A percentile compares a stretch with the other conserved stretches of the same genome.
Evolutionary conservation across 2,888 invertebrate species (phyloP).

Genomic region (Acleris holmiana): DNA sequence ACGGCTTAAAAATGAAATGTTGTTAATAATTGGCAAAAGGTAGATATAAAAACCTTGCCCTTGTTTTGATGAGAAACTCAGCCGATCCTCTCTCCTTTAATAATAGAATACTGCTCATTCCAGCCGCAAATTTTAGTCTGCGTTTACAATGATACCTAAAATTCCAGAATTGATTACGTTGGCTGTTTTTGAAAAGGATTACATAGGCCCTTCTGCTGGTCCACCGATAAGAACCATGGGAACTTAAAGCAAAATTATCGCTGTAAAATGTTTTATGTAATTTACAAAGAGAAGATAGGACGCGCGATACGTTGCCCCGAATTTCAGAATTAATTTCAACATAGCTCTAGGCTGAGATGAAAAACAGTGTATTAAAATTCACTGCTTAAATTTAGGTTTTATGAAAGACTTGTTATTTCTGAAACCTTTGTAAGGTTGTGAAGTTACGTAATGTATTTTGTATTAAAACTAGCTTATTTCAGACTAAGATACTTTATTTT

Average conservation of each 20-base stretch:
- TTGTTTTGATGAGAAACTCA: too few species aligned
- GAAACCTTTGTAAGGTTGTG: not conserved
- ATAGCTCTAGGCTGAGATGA: conserved; percentile 6
- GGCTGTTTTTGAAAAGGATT: conserved; percentile 26
- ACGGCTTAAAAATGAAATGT: too few species aligned
- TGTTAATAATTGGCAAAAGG: too few species aligned
- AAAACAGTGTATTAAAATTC: conserved; percentile 14
- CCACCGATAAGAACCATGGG: conserved; percentile 19
- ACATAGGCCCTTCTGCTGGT: conserved; percentile 25
- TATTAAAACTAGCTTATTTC: not conserved
- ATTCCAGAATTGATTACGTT: conserved; percentile 15
- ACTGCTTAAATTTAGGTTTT: not conserved
- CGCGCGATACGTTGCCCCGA: conserved; percentile 25
- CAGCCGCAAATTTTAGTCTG: not conserved
- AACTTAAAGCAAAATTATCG: conserved; percentile 32
- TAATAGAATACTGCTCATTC: not conserved
- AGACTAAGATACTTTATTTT: too few species aligned
- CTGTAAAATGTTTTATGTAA: conserved; percentile 33
- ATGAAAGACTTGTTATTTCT: conserved; percentile 1
- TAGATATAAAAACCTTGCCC: too few species aligned
- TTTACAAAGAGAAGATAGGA: conserved; percentile 32
- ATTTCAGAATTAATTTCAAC: conserved; percentile 24
- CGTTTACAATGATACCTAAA: conserved; percentile 1
- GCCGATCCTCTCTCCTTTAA: not conserved
- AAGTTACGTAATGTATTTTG: not conserved